Conservation (phyloP, 2,888 invertebrate genomes). For the Pheosia tremula region DNA sequence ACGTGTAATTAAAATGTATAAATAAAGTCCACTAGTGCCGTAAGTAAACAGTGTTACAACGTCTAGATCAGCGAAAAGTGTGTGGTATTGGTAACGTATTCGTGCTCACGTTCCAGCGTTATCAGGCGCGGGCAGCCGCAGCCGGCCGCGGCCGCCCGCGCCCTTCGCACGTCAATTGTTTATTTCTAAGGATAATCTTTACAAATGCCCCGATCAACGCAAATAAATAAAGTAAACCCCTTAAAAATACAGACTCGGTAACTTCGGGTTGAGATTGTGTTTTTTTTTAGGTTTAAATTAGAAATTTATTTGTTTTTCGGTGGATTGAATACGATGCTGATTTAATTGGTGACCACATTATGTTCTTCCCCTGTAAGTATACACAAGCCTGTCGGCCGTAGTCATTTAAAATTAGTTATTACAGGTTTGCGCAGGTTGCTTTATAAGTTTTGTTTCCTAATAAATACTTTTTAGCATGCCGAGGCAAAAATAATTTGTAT, state of each 20-base stretch:
- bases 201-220: constrained; percentile 48
- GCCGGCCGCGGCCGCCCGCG: constrained; percentile 27
- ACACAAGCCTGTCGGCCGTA: too few species aligned
- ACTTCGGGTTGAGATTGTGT: constrained; percentile 15
- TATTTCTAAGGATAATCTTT: constrained; percentile 71
- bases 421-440: too few species aligned
- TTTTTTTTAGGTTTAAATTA: constrained; percentile 8
- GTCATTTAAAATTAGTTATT: too few species aligned
- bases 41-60: not conserved
- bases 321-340: too few species aligned
- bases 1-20: too few species aligned
- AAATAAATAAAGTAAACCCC: constrained; percentile 39
- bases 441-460: too few species aligned
- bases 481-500: too few species aligned
- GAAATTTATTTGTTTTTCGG: not conserved
- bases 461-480: too few species aligned
- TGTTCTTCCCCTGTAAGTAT: too few species aligned
- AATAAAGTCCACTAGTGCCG: too few species aligned
- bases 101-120: constrained; percentile 64
- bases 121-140: constrained; percentile 64
- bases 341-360: not conserved
- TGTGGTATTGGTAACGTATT: constrained; percentile 69
- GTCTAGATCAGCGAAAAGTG: constrained; percentile 51
- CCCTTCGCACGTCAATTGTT: constrained; percentile 57
- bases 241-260: constrained; percentile 26